phyloP scores from a whole-genome alignment of 2,113 vertebrate genomes.

The Scopus umbretta region DNA sequence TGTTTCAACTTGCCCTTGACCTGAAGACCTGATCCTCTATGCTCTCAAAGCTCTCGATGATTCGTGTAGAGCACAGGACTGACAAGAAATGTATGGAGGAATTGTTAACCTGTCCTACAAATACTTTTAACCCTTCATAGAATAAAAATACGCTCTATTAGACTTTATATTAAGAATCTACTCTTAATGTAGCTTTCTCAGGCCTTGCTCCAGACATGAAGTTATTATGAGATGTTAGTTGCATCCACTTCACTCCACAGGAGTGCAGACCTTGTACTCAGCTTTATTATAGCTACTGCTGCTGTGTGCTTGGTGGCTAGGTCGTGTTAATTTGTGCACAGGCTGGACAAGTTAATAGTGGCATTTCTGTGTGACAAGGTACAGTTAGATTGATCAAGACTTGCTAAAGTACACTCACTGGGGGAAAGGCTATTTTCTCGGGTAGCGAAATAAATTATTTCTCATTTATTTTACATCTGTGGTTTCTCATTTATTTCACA shows the following conservation, averaged over 20 bases:
- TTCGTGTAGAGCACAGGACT: neutral
- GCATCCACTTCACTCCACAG: neutral
- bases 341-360: neutral
- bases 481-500: neutral
- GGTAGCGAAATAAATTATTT: neutral
- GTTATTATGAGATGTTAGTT: neutral
- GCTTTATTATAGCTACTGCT: neutral
- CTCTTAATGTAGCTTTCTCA: neutral
- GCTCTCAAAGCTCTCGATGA: neutral
- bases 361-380: neutral
- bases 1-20: neutral
- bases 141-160: neutral
- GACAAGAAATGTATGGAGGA: neutral
- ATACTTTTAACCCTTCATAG: neutral
- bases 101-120: neutral
- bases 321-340: neutral
- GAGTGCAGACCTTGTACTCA: neutral
- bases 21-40: neutral
- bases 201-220: neutral
- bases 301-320: neutral
- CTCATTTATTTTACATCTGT: neutral
- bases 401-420: neutral
- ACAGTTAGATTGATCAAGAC: neutral
- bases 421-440: neutral
- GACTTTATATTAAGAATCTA: neutral